phyloP scores from a whole-genome alignment of 1,140 invertebrate species.

The Brachionus angularis region DNA sequence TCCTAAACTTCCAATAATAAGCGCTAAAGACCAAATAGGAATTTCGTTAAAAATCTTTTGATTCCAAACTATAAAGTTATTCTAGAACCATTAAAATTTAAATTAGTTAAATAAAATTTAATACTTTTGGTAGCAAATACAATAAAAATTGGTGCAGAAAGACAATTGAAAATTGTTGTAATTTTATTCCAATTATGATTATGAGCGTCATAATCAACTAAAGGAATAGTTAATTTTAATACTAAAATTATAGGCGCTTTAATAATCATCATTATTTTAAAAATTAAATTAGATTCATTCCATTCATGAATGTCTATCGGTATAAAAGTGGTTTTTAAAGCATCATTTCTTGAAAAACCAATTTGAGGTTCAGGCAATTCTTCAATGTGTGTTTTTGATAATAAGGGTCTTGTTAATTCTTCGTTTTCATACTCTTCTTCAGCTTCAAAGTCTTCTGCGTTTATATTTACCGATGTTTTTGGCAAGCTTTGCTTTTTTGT shows the following conservation, averaged over 20 bases:
- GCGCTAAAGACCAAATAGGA: slow-evolving; percentile 20
- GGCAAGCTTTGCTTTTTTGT: neutral
- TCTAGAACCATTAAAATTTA: neutral
- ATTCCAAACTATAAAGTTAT: neutral
- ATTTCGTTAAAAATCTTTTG: neutral
- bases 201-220: slow-evolving; percentile 62
- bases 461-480: neutral
- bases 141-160: slow-evolving; percentile 60
- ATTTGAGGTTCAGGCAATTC: slow-evolving; percentile 33
- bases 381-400: slow-evolving; percentile 17
- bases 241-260: slow-evolving; percentile 61
- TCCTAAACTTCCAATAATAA: neutral
- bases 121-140: slow-evolving; percentile 55
- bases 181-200: slow-evolving; percentile 64
- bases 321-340: slow-evolving; percentile 25
- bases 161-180: slow-evolving; percentile 62
- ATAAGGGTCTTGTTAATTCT: neutral
- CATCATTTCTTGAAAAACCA: slow-evolving; percentile 6
- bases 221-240: slow-evolving; percentile 63
- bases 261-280: slow-evolving; percentile 32
- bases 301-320: slow-evolving; percentile 44
- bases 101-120: neutral
- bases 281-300: slow-evolving; percentile 15
- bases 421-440: slow-evolving; percentile 39
- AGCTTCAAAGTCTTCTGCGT: neutral